Evolutionary conservation across 2,797 vertebrate species (phyloP).

Genomic region (Alectoris magna): DNA sequence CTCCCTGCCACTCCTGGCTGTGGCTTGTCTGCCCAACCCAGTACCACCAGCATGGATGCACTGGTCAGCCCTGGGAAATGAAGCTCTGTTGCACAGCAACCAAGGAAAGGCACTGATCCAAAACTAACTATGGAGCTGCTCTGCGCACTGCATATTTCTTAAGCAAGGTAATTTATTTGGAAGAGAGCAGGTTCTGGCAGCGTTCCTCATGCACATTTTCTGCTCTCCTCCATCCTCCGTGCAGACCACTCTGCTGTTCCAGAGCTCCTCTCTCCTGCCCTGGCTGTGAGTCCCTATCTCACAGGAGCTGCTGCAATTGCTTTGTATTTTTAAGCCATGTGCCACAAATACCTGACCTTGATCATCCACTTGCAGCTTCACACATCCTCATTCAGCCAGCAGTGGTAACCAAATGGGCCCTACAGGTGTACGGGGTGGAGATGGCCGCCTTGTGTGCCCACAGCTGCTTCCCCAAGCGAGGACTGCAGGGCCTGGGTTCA

Average conservation of each 20-base stretch:
- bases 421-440: background rate
- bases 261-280: background rate
- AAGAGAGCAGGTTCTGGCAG: background rate
- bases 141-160: background rate
- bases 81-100: background rate
- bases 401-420: background rate
- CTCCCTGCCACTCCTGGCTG: background rate
- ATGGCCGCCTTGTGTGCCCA: accelerated
- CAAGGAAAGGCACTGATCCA: background rate
- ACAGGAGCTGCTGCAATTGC: background rate
- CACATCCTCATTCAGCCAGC: background rate
- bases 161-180: background rate
- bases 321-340: constrained; percentile 47
- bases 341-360: constrained; percentile 45
- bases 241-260: background rate
- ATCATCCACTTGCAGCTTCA: background rate
- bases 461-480: background rate
- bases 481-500: background rate
- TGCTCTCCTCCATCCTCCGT: background rate
- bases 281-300: background rate
- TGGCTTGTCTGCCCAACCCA: background rate
- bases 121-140: background rate
- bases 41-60: background rate
- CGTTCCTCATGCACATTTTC: background rate
- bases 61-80: background rate